Evolutionary conservation across 2,797 vertebrate genomes (phyloP), one percentile per base, ranked within the genome.

Genomic region (Neosalanx taihuensis): DNA sequence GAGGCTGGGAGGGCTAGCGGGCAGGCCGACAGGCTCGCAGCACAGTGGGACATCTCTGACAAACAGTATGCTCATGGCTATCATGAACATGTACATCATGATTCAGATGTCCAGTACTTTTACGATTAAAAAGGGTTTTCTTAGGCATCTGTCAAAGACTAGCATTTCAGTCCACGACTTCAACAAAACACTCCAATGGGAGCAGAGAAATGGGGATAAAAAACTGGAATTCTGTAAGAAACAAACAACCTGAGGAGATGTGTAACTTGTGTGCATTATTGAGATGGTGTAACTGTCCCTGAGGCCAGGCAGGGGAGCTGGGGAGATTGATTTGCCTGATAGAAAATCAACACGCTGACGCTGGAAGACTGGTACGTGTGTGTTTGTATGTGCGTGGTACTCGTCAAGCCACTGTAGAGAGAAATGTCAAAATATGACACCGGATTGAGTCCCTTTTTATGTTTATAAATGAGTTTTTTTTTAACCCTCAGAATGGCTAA

Each of bases 291-390:
- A 79, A 81, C 61, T 81, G 86, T 87, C 86, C 88, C 86, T 78
- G 65, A 75, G 83, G 87, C 86, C 83, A 70, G 87, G 87, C 76
- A 83, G 80, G 75, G 83, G 85, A 90, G 79, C 84, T 74, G 2
- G 73, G 73, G 87, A 88, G 85, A 87, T 80, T 86, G 57, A 70
- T 61, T 76, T 75, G 37, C 77, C 72, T 70, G 82, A 86, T 84
- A 81, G 72, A 87, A 87, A 90, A 82, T 80, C 85, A 88, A 90
- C 86, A 90, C 85, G 90, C 87, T 88, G 12, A 29, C 84, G 77
- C 87, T 29, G 6, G 64, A 23, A 66, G 31, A 35, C 62, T 64
- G 31, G 75, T 46, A 17, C 76, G 72, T 29, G 10, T 37, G 29
- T 15, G 53, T 58, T 1, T 84, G 76, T 80, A 80, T 83, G 79